Base-by-base conservation (phyloP, 1,140 invertebrate species). In the Drosophila lacertosa region DNA sequence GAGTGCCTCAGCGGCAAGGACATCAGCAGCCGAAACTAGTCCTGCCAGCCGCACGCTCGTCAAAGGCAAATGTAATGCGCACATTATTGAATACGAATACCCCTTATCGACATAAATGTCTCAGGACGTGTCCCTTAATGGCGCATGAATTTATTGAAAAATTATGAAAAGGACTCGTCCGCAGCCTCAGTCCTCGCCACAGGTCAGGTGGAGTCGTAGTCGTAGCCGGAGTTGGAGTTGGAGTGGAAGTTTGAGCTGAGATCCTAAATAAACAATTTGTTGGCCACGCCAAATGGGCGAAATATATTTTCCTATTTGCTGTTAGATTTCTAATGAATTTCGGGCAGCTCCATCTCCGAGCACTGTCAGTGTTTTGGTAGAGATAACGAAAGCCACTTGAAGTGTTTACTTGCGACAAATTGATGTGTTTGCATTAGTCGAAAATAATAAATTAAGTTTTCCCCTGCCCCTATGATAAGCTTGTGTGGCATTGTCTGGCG, bases 341-440 rank as follows among this genome's bases (percentile, higher is more conserved):
- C 53, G 35, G 57, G 33, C 42, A 47, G 40, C 59, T 9, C 33
- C 11, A 44, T 32, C 10, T 16, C n/a, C n/a, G n/a, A n/a, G 42
- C 33, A 50, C 37, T 70, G 71, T 74, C 74, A 86, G 70, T 84
- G 82, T 83, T 80, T 77, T 67, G 81, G 20, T 45, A 48, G 44
- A 84, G 81, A 84, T 84, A 84, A 84, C 77, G 81, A 68, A 88
- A 84, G 79, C 53, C 77, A 75, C 81, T 84, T 81, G 81, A 84
- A 84, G 81, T 84, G 81, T 84, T 84, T 84, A 80, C 77, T 81
- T 84, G 81, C 82, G 73, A 84, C 82, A 88, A 84, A 84, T 84
- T 88, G 81, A 84, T 84, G 81, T 84, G 81, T 84, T 84, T 84
- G 74, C 82, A 74, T 71, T 81, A 84, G 81, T 55, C 67, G 57